Evolutionary conservation across 2,888 invertebrate species (phyloP).

Genomic region (Tipula unca): DNA sequence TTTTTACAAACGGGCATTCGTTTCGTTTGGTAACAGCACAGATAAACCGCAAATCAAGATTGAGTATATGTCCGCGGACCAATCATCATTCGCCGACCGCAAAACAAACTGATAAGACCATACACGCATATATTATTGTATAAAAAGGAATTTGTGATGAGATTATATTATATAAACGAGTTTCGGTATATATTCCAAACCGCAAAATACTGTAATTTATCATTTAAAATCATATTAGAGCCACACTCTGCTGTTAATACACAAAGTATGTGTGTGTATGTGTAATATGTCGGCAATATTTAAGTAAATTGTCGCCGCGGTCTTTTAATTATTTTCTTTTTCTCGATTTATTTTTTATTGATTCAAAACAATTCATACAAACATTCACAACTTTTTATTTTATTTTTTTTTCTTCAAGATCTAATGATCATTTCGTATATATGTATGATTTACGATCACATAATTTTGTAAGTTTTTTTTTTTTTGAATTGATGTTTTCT

Average conservation of each 20-base stretch:
- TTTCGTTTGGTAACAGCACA: neutral
- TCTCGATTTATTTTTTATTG: neutral
- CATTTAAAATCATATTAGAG: neutral
- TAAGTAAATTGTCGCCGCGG: slow-evolving; percentile 14
- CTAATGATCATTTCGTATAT: neutral
- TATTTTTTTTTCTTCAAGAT: neutral
- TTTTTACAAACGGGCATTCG: neutral
- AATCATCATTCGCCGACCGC: neutral
- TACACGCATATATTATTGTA: neutral
- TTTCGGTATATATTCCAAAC: neutral
- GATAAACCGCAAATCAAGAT: neutral
- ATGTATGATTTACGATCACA: neutral
- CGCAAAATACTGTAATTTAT: neutral
- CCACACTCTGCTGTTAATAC: neutral
- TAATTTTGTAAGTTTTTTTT: neutral
- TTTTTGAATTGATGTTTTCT: neutral
- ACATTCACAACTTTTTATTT: neutral
- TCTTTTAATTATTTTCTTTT: neutral
- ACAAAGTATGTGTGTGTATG: neutral
- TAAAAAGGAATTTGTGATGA: neutral
- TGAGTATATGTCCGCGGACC: neutral
- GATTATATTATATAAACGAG: neutral
- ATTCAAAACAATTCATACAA: neutral
- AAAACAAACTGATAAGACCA: neutral
- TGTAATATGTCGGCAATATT: neutral